A percentile compares a stretch with the other conserved stretches of the same genome.
Conservation (phyloP, 1,140 invertebrate species). For the Bombus fervidus region DNA sequence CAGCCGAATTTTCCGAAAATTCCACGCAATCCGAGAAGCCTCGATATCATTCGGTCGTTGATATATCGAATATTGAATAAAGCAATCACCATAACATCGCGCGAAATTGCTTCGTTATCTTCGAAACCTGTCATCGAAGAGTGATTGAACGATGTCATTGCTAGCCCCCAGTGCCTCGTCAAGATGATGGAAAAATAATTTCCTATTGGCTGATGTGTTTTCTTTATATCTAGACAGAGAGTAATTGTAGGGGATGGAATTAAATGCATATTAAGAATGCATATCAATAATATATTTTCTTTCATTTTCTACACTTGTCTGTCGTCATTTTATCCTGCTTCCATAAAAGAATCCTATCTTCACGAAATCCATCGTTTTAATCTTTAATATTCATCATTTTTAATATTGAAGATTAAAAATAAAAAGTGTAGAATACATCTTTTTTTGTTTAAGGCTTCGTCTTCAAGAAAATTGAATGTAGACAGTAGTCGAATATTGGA, state of each 20-base stretch:
- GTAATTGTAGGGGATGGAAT: not conserved
- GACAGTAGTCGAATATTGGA: too few relatives aligned
- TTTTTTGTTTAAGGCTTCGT: too few relatives aligned
- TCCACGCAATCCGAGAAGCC: conserved; percentile 61
- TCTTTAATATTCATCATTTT: too few relatives aligned
- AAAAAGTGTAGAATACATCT: too few relatives aligned
- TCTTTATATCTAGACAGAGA: not conserved
- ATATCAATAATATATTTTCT: not conserved
- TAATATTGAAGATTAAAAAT: too few relatives aligned
- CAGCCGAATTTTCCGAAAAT: conserved; percentile 67
- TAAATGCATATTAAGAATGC: not conserved
- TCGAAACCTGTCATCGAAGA: conserved; percentile 29
- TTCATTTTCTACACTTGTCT: not conserved
- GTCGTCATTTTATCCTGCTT: not conserved
- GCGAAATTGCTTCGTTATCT: conserved; percentile 53
- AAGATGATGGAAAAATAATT: conserved; percentile 59
- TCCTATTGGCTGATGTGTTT: not conserved
- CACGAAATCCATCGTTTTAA: not conserved
- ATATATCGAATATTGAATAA: conserved; percentile 76
- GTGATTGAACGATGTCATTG: conserved; percentile 48
- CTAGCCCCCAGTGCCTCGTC: conserved; percentile 21
- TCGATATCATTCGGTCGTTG: not conserved
- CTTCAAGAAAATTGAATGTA: too few relatives aligned
- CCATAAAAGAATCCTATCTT: not conserved
- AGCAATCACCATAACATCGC: conserved; percentile 68